Evolutionary conservation across 2,113 vertebrate genomes (phyloP).

Genomic region (Eclectus roratus): DNA sequence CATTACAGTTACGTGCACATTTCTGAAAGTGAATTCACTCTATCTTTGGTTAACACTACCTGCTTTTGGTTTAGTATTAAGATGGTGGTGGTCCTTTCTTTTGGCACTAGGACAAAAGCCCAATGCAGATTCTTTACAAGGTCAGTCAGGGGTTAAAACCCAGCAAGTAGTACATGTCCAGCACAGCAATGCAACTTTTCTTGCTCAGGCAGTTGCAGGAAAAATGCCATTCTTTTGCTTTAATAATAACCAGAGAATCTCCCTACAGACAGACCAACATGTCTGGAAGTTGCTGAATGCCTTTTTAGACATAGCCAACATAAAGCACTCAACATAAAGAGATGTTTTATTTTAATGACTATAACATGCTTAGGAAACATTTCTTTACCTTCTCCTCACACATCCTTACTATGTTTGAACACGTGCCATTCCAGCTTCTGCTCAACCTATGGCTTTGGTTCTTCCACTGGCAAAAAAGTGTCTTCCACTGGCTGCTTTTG

Average conservation of each 20-base stretch:
- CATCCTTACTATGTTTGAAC: constrained; percentile 55
- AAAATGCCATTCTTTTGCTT: constrained; percentile 33
- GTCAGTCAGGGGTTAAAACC: background rate
- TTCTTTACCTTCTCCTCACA: constrained; percentile 41
- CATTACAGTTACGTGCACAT: background rate
- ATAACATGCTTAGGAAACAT: constrained; percentile 53
- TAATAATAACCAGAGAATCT: constrained; percentile 42
- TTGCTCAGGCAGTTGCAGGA: constrained; percentile 8
- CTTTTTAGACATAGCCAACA: constrained; percentile 40
- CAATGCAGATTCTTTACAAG: background rate
- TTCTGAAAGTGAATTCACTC: background rate
- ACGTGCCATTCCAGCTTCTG: constrained; percentile 23
- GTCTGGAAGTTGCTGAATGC: constrained; percentile 35
- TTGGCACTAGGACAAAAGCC: background rate
- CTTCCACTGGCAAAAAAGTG: constrained; percentile 33
- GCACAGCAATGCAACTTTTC: background rate
- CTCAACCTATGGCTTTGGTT: constrained; percentile 46
- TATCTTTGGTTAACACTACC: background rate
- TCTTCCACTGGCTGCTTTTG: background rate
- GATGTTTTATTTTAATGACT: constrained; percentile 64
- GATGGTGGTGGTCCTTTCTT: background rate
- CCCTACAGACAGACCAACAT: background rate
- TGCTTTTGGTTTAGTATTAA: background rate
- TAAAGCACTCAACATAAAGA: constrained; percentile 47
- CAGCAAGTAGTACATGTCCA: background rate